These are phyloP conservation scores for Heterotis niloticus DNA, from an alignment of 2,113 vertebrate genomes.

Conservation along the genomic window DNA sequence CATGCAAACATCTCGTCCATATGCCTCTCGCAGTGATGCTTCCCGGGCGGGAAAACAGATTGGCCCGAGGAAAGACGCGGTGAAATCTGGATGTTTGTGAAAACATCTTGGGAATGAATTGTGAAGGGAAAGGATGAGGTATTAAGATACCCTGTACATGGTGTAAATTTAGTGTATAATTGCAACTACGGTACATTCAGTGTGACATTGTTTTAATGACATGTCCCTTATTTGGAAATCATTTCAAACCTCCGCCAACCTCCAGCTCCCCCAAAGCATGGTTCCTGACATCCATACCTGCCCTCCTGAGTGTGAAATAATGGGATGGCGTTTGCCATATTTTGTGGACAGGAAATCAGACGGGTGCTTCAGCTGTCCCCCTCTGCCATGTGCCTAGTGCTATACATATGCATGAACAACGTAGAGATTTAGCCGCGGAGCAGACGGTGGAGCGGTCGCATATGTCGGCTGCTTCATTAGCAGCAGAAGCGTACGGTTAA, in stretches of 20 bases:
- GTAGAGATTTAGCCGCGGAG: slow-evolving; percentile 8
- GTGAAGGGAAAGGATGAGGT: not conserved
- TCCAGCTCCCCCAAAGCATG: not conserved
- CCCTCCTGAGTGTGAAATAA: slow-evolving; percentile 11
- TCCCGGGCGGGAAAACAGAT: not conserved
- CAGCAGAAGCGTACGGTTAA: slow-evolving; percentile 55
- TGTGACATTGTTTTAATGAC: not conserved
- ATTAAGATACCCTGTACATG: not conserved
- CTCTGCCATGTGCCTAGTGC: slow-evolving; percentile 10
- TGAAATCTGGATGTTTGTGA: not conserved
- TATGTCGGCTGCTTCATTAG: slow-evolving; percentile 50
- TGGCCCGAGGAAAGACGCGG: not conserved
- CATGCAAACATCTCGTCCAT: slow-evolving; percentile 1
- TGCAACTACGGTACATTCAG: not conserved
- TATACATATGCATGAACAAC: slow-evolving; percentile 17
- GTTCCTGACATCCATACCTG: not conserved
- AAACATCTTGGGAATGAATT: not conserved
- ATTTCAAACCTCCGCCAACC: not conserved
- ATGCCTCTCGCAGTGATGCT: not conserved
- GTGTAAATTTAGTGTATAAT: slow-evolving; percentile 6
- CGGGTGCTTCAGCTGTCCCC: slow-evolving; percentile 13
- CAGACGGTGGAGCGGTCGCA: slow-evolving; percentile 21
- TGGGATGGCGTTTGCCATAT: not conserved
- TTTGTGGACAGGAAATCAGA: slow-evolving; percentile 3
- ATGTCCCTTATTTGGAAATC: not conserved